Evolutionary conservation across 1,140 invertebrate genomes (phyloP), one percentile per base, ranked within the genome.

Genomic region (Phymastichus coffea): DNA sequence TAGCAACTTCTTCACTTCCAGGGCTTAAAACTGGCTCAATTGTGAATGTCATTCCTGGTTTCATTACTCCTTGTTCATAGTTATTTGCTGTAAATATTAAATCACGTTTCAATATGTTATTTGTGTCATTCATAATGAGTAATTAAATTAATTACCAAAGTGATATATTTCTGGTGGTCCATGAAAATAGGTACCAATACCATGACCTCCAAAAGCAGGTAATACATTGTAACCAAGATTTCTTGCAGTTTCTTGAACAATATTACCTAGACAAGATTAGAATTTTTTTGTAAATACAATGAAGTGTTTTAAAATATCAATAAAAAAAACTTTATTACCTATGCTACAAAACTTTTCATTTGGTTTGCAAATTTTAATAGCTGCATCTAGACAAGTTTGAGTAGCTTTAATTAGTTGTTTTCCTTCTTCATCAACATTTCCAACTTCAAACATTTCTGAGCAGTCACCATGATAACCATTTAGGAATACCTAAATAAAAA

Each of bases 391-490:
- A 69, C 91, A 93, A 59, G 85, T 74, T 73, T 87, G 80, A 3
- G 93, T 90, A 4, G 86, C 78, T 33, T 83, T 61, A 2, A 95
- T 86, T 28, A 97, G 79, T 59, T 83, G 78, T 70, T 78, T 77
- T 1, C 88, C 94, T 66, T 81, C 73, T 12, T 85, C 80, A 79
- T 97, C 93, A 1, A 93, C 89, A 64, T 90, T 75, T 2, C 93
- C 94, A 44, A 97, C 84, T 28, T 87, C 68, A 81, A 89, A 96
- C 20, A 93, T 97, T 71, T 88, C 84, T 19, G 94, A 95, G 71
- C 92, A 93, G 79, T 98, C 95, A 37, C 95, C 95, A 82, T 98
- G 95, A 77, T 86, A 93, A 20, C 92, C 93, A 74, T 94, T 86
- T 3, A 84, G 81, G 74, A 80, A 95, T 3, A 95, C 90, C 93